A percentile compares a stretch with the other conserved stretches of the same genome.
These are phyloP conservation scores for Aselliscus stoliczkanus DNA, from an alignment of 2,797 vertebrate genomes.

Conservation along the genomic window DNA sequence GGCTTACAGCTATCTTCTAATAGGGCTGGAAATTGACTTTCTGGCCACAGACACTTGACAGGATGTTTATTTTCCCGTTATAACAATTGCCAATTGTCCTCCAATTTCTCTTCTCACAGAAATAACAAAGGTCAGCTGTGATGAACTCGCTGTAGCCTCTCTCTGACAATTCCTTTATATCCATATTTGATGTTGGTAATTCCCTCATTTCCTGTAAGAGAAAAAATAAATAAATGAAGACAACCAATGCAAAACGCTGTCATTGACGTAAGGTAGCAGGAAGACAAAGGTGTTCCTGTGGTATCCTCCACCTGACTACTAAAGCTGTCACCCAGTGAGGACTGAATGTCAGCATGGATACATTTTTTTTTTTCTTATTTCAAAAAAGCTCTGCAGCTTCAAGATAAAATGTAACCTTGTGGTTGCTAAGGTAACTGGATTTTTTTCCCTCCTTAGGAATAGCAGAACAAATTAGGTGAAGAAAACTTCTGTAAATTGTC, in stretches of 20 bases:
- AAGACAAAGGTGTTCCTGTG: conserved; percentile 15
- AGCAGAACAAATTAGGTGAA: conserved; percentile 82
- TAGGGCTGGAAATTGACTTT: conserved; percentile 62
- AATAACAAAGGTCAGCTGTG: neutral
- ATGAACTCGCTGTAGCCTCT: neutral
- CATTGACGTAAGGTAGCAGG: neutral
- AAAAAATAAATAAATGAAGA: neutral
- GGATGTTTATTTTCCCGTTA: conserved; percentile 61
- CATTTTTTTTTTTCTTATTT: conserved; percentile 46
- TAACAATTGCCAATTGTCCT: conserved; percentile 60
- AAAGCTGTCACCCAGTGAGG: conserved; percentile 59
- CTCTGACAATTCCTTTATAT: conserved; percentile 55
- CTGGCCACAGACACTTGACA: conserved; percentile 59
- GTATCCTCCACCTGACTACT: conserved; percentile 48
- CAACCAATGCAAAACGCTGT: neutral
- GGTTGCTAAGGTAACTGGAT: conserved; percentile 83
- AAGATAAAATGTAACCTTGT: conserved; percentile 81
- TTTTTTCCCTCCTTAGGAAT: conserved; percentile 74
- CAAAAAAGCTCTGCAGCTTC: conserved; percentile 76
- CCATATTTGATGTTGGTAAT: conserved; percentile 16
- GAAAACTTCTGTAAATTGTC: conserved; percentile 80
- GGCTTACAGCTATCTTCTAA: conserved; percentile 44
- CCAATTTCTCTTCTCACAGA: conserved; percentile 42
- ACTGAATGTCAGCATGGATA: conserved; percentile 53
- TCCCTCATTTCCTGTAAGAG: conserved; percentile 14